These are phyloP conservation scores for Trochalopteron elliotii DNA, from an alignment of 2,113 vertebrate species.

Conservation along the genomic window DNA sequence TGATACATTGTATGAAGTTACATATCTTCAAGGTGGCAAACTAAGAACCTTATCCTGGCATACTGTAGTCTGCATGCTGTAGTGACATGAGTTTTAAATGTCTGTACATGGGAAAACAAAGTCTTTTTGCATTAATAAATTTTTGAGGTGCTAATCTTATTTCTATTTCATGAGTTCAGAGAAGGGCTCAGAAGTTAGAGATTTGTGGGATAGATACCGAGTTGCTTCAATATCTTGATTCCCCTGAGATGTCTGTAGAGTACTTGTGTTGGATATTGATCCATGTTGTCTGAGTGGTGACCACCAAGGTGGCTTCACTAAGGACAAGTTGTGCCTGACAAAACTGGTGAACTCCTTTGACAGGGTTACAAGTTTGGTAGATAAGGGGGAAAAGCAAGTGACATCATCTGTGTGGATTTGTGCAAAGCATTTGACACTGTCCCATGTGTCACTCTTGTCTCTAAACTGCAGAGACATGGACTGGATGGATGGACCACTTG, in stretches of 20 bases:
- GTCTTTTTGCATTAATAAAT: not conserved
- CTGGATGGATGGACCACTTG: not conserved
- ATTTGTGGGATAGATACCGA: not conserved
- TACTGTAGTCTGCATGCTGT: not conserved
- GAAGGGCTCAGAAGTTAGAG: not conserved
- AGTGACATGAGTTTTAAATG: not conserved
- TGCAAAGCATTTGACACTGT: not conserved
- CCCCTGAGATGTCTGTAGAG: not conserved
- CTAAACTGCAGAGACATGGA: not conserved
- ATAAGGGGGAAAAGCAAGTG: not conserved
- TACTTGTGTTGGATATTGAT: not conserved
- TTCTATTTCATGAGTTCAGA: not conserved
- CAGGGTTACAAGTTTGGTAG: not conserved
- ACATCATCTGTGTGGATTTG: accelerated
- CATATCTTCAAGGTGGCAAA: not conserved
- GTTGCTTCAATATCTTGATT: not conserved
- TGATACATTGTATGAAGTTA: not conserved
- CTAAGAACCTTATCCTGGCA: not conserved
- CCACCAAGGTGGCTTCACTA: not conserved
- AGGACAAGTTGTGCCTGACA: not conserved
- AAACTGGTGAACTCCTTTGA: not conserved
- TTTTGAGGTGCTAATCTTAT: not conserved
- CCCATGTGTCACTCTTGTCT: not conserved
- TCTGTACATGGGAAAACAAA: not conserved
- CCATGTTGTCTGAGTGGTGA: not conserved